A percentile compares a stretch with the other conserved stretches of the same genome.
Evolutionary conservation across 2,888 invertebrate genomes (phyloP).

Genomic region (Lagria hirta): DNA sequence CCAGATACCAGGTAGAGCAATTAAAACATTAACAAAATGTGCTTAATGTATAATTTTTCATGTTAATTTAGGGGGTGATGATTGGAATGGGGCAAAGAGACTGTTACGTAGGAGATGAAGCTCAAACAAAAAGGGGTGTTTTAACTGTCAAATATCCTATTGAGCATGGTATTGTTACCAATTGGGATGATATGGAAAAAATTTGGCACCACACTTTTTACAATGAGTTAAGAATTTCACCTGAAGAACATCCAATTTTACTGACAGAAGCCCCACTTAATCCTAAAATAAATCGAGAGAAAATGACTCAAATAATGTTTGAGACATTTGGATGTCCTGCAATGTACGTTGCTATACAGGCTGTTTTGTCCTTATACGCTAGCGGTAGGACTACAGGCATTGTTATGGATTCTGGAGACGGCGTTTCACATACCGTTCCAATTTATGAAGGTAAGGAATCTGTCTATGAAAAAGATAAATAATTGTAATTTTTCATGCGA

Average conservation of each 20-base stretch:
- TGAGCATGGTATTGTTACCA: constrained; percentile 73
- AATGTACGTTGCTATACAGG: constrained; percentile 75
- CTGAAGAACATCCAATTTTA: constrained; percentile 78
- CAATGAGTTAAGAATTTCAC: constrained; percentile 73
- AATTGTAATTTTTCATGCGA: no score
- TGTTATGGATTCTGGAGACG: constrained; percentile 72
- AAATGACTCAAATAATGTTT: constrained; percentile 70
- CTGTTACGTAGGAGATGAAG: constrained; percentile 63
- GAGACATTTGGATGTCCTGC: constrained; percentile 62
- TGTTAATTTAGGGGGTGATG: constrained; percentile 49
- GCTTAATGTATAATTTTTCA: no score
- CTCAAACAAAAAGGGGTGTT: constrained; percentile 59
- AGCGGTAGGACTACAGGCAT: constrained; percentile 75
- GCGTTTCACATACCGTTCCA: constrained; percentile 73
- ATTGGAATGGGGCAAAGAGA: constrained; percentile 55
- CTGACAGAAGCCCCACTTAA: constrained; percentile 80
- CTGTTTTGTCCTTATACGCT: constrained; percentile 71
- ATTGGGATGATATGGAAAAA: constrained; percentile 89
- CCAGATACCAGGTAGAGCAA: constrained; percentile 63
- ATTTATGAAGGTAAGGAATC: constrained; percentile 69
- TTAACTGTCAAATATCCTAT: constrained; percentile 72
- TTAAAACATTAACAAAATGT: constrained; percentile 1
- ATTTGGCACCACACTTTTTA: constrained; percentile 87
- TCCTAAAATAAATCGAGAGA: constrained; percentile 78
- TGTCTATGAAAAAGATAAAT: constrained; percentile 5